A percentile compares a stretch with the other conserved stretches of the same genome.
phyloP scores from a whole-genome alignment of 2,888 invertebrate species.

The Mesorhabditis spiculigera region DNA sequence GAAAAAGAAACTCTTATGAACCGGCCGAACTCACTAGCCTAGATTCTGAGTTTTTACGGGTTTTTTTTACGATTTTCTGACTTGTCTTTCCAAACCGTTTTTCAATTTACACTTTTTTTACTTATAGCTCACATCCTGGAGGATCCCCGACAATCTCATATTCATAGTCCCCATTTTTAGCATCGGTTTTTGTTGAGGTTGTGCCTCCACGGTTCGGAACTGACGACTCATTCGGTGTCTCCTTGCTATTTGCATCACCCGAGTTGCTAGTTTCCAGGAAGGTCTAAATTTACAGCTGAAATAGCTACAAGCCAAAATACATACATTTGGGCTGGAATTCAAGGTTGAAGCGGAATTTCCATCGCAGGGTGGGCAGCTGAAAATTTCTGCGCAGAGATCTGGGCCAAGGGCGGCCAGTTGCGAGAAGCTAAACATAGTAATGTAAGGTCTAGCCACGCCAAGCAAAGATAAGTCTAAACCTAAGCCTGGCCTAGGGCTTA shows the following conservation, averaged over 20 bases:
- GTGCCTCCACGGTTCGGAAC: not conserved
- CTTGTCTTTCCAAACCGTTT: not conserved
- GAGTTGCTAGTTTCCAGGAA: too few relatives aligned
- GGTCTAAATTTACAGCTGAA: too few relatives aligned
- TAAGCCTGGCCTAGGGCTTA: too few relatives aligned
- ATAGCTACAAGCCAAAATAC: not conserved
- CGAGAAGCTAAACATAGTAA: not conserved
- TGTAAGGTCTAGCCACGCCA: too few relatives aligned
- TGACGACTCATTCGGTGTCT: too few relatives aligned
- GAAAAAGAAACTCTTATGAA: too few relatives aligned
- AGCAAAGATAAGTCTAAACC: too few relatives aligned
- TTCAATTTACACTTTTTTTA: not conserved
- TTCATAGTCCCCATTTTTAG: slow-evolving; percentile 16
- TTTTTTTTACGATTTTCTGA: too few relatives aligned
- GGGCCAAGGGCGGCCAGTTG: not conserved
- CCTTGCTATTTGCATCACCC: too few relatives aligned
- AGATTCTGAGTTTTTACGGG: too few relatives aligned
- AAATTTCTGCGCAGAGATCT: slow-evolving; percentile 15
- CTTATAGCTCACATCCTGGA: slow-evolving; percentile 14
- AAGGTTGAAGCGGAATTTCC: not conserved
- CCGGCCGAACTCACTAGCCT: too few relatives aligned
- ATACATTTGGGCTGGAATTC: not conserved
- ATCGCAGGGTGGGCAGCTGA: slow-evolving; percentile 17
- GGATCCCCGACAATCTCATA: slow-evolving; percentile 19
- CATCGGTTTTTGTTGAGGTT: not conserved